These are phyloP conservation scores for Paracentrotus lividus DNA, from an alignment of 53 echinoderm and acorn worm species.

Conservation along the genomic window DNA sequence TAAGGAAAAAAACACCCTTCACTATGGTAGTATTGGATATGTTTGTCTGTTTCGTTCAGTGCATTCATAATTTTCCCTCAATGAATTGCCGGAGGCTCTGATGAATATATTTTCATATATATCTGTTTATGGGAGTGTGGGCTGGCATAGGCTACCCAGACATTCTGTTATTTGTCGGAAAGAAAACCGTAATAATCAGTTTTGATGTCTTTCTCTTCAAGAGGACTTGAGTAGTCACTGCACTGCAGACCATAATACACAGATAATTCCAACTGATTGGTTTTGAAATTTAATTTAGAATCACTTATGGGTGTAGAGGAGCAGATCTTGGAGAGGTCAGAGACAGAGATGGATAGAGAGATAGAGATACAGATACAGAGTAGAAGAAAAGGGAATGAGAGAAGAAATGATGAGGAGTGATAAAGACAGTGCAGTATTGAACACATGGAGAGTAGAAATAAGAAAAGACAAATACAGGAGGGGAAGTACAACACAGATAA, in stretches of 20 bases:
- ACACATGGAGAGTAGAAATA: neutral
- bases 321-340: conserved; percentile 35
- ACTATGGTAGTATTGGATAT: conserved; percentile 15
- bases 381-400: neutral
- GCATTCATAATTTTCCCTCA: conserved; percentile 36
- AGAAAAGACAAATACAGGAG: neutral
- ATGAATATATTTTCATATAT: conserved; percentile 42
- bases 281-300: conserved; percentile 66
- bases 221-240: conserved; percentile 45
- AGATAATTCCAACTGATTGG: conserved; percentile 55
- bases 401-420: neutral
- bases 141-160: neutral
- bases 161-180: conserved; percentile 56
- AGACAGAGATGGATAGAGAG: neutral
- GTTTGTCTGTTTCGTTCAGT: conserved; percentile 16
- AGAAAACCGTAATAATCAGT: conserved; percentile 50
- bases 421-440: neutral
- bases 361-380: neutral
- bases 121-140: neutral
- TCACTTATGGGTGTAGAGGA: conserved; percentile 54
- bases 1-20: neutral
- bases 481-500: neutral
- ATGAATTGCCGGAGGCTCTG: conserved; percentile 37
- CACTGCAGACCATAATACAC: conserved; percentile 52
- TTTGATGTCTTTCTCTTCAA: conserved; percentile 59